Evolutionary conservation across 1,140 invertebrate genomes (phyloP).

Genomic region (Zaprionus vittiger): DNA sequence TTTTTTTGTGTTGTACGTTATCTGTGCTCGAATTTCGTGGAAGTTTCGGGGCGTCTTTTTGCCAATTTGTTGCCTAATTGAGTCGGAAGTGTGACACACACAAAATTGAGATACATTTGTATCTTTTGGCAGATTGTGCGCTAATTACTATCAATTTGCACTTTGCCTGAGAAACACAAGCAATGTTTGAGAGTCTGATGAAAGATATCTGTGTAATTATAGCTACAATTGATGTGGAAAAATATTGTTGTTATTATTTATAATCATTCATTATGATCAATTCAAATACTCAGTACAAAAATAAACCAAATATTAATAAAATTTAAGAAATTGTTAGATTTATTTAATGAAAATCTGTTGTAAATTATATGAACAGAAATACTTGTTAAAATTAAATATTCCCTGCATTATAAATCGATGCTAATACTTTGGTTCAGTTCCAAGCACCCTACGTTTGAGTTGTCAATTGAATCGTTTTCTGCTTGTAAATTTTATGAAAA

Average conservation of each 20-base stretch:
- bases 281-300: no score
- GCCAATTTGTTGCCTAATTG: conserved; percentile 48
- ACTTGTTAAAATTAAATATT: no score
- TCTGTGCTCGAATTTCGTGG: conserved; percentile 42
- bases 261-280: neutral
- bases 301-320: no score
- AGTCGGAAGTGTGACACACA: conserved; percentile 41
- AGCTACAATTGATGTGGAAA: neutral
- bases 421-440: neutral
- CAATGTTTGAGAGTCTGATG: conserved; percentile 6
- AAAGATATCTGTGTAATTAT: neutral
- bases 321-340: no score
- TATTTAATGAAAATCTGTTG: no score
- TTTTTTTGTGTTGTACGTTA: conserved; percentile 17
- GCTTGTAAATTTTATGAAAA: neutral
- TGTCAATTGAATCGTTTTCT: neutral
- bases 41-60: conserved; percentile 31
- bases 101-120: conserved; percentile 65
- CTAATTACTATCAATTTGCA: conserved; percentile 61
- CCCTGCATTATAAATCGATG: no score
- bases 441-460: neutral
- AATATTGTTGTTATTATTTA: neutral
- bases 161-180: conserved; percentile 32
- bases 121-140: conserved; percentile 40
- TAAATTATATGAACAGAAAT: no score